phyloP scores from a whole-genome alignment of 2,797 vertebrate genomes.

The Arnoldichthys spilopterus region DNA sequence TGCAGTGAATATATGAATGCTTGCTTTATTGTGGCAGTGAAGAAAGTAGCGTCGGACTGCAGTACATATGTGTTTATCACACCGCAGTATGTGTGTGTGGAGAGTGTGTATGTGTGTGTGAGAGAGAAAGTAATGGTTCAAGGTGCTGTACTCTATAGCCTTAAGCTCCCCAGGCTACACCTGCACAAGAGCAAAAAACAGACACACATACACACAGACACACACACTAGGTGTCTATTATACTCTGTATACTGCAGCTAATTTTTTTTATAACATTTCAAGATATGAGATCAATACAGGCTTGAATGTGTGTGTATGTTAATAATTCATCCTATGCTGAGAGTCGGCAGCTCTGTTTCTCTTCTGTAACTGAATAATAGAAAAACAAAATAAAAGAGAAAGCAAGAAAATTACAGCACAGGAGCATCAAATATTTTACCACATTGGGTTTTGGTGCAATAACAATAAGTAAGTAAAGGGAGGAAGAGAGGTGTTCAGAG shows the following conservation, averaged over 20 bases:
- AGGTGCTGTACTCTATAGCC: slow-evolving; percentile 42
- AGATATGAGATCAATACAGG: slow-evolving; percentile 1
- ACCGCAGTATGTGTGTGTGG: slow-evolving; percentile 39
- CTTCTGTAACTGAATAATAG: not conserved
- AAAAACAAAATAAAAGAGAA: not conserved
- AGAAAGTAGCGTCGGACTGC: slow-evolving; percentile 32
- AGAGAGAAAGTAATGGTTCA: not conserved
- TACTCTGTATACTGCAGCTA: not conserved
- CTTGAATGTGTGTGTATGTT: slow-evolving; percentile 6
- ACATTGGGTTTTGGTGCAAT: not conserved
- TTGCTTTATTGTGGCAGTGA: slow-evolving; percentile 19
- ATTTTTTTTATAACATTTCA: not conserved
- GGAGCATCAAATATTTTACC: not conserved
- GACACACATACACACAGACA: slow-evolving; percentile 38
- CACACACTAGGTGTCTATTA: slow-evolving; percentile 7
- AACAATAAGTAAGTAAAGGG: not conserved
- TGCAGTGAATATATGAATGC: slow-evolving; percentile 34
- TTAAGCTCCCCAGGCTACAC: slow-evolving; percentile 17
- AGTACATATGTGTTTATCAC: slow-evolving; percentile 36
- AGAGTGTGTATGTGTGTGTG: no score
- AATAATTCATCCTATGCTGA: not conserved
- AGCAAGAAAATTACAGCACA: not conserved
- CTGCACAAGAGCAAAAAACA: slow-evolving; percentile 15
- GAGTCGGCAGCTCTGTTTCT: not conserved
- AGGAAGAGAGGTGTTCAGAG: not conserved